Base-by-base conservation (phyloP, 2,113 vertebrate genomes). In the Saccopteryx leptura region DNA sequence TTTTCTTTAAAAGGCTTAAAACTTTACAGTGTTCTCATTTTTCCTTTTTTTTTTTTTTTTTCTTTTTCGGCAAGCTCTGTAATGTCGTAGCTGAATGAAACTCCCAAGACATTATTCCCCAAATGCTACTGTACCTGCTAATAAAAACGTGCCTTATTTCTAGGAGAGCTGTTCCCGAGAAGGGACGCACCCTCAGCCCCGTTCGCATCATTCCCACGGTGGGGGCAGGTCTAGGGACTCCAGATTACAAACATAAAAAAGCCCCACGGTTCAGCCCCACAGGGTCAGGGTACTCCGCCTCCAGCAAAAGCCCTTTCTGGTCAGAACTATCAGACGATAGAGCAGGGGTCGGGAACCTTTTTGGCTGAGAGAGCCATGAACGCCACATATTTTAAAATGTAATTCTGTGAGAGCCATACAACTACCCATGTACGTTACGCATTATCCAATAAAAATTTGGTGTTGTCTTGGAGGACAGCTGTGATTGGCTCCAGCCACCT, bases 1-100 rank as follows among this genome's bases (percentile, higher is more conserved):
- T 72, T 96, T 82, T 81, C 17, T 76, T 56, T 61, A 66, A 84
- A 97, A 78, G 81, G 11, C 26, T 90, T 79, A 80, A 90, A 89
- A 80, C 33, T 68, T 76, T 28, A 69, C 9, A 76, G 21, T 33
- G 2, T 75, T 46, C 28, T 63, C 39, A 50, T 65, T 82, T 63
- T 63, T 50, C 24, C 7, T 52, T 9, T 14, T 48, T 17, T 11
- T 2, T 12, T 52, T 76, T 56, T 17, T 2, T 39, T 6, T 48
- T 50, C 21, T 28, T 33, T 52, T 24, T 6, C 31, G 3, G 54
- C 4, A 39, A 61, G 19, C 15, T 91, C 61, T 82, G 63, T 58
- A 86, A 74, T 13, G 56, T 80, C 50, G 23, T 31, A 88, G 81
- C 14, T 52, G 33, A 93, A 75, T 75, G n/a, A 96, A 88, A 90